These are phyloP conservation scores for Tichodroma muraria DNA, from an alignment of 2,113 vertebrate genomes.

Conservation along the genomic window DNA sequence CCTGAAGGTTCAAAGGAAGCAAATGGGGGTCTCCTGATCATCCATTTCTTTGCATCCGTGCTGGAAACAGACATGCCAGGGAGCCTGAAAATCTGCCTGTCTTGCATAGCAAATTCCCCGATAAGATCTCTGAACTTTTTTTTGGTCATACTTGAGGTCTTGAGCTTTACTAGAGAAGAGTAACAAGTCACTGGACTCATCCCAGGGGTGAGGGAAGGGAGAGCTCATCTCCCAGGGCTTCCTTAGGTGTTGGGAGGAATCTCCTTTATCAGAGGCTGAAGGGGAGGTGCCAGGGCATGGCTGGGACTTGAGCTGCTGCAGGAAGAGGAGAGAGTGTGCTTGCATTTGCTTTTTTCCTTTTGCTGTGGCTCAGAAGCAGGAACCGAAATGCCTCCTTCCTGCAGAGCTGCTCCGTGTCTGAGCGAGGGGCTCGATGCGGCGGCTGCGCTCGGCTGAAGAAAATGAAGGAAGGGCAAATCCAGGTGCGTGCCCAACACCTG, in stretches of 20 bases:
- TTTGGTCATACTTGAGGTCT: not conserved
- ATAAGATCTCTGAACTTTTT: constrained; percentile 38
- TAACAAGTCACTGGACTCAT: constrained; percentile 1
- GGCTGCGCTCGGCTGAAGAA: not conserved
- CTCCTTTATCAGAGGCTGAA: not conserved
- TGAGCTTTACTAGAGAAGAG: not conserved
- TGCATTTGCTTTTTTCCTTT: not conserved
- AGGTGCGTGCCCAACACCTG: not conserved
- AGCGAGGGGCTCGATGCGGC: not conserved
- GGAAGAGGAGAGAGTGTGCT: not conserved
- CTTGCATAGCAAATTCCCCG: not conserved
- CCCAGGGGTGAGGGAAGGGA: not conserved
- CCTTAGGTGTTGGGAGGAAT: not conserved
- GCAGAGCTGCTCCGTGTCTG: not conserved
- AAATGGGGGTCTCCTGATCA: not conserved
- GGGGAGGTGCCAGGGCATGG: constrained; percentile 12
- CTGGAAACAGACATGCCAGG: not conserved
- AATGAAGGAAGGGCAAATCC: constrained; percentile 15
- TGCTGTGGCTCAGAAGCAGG: not conserved
- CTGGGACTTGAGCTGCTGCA: constrained; percentile 30
- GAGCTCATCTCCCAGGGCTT: not conserved
- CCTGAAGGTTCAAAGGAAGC: constrained; percentile 38
- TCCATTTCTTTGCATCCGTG: not conserved
- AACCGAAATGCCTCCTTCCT: not conserved
- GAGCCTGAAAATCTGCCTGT: constrained; percentile 1